Conservation (phyloP, 2,888 invertebrate species). For the Tipula lateralis region DNA sequence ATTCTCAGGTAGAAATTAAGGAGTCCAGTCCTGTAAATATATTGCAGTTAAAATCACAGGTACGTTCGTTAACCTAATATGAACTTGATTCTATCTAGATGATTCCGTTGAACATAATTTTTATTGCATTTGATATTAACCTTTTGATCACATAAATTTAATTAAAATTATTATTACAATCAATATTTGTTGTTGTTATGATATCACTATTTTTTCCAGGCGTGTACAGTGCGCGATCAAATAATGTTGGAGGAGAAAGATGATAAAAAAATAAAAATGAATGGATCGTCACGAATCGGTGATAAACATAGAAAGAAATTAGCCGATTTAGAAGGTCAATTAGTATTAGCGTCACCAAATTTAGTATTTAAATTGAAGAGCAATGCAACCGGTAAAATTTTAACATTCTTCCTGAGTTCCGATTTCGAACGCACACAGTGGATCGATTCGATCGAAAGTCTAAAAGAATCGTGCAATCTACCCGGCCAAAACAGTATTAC, state of each 20-base stretch:
- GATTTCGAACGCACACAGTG: conserved; percentile 92
- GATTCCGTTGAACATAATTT: too few relatives aligned
- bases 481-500: conserved; percentile 60
- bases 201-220: too few relatives aligned
- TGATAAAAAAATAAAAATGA: conserved; percentile 50
- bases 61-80: background rate
- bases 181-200: too few relatives aligned
- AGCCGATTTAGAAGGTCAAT: conserved; percentile 82
- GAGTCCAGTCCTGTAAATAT: conserved; percentile 78
- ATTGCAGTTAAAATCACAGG: conserved; percentile 73
- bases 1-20: conserved; percentile 58
- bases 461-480: conserved; percentile 56
- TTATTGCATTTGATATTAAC: too few relatives aligned
- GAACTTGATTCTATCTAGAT: too few relatives aligned
- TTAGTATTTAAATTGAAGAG: conserved; percentile 77
- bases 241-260: conserved; percentile 74
- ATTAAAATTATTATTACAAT: background rate
- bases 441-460: conserved; percentile 74
- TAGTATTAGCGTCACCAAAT: conserved; percentile 86
- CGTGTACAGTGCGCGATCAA: conserved; percentile 81
- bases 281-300: conserved; percentile 52
- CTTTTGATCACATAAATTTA: background rate
- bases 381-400: conserved; percentile 62
- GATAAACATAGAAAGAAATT: conserved; percentile 89
- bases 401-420: conserved; percentile 85